Base-by-base conservation (phyloP, 2,113 vertebrate genomes). In the Uropsilus gracilis region DNA sequence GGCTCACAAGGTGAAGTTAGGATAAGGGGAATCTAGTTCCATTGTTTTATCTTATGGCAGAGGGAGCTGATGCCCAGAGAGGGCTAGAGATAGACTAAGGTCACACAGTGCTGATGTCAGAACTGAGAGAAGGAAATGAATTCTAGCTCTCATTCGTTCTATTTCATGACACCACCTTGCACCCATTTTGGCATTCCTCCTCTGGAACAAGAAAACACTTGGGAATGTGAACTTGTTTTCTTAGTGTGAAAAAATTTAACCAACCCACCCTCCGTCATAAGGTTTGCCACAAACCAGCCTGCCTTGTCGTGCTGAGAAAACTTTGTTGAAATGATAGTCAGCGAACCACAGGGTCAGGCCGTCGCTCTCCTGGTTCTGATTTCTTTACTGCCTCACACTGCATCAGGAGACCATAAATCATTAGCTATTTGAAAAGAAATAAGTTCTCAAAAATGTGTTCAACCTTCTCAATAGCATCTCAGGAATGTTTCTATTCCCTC, bases 21-120 rank as follows among this genome's bases (percentile, higher is more conserved):
- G 44, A 50, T 37, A 26, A 68, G 73, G 11, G 32, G 37, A 68
- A 72, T 72, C 22, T 34, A n/a, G 84, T 72, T 17, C 39, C 37
- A 3, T 34, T 63, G 73, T 16, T 18, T 91, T 91, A 48, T 89
- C 86, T 90, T 64, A 53, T 91, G 78, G 57, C 9, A 44, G 37
- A 90, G 50, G 55, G 84, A 89, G 61, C 4, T n/a, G 39, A 57
- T 69, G 44, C 1, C 34, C 71, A 53, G 71, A 91, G 76, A 61
- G 75, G 61, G 20, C 28, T 64, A 18, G 78, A 89, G 75, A 37
- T 1, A 69, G 84, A 8, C 63, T 13, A 0, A 16, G n/a, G 30
- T 18, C 57, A 76, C 48, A 75, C 46, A 59, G 71, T 46, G 5
- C 28, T 44, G n/a, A 17, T 64, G 17, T 89, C 2, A 32, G 37